Conservation (phyloP, 64 coral and sea anemone species). For the Trachythela sp. region DNA sequence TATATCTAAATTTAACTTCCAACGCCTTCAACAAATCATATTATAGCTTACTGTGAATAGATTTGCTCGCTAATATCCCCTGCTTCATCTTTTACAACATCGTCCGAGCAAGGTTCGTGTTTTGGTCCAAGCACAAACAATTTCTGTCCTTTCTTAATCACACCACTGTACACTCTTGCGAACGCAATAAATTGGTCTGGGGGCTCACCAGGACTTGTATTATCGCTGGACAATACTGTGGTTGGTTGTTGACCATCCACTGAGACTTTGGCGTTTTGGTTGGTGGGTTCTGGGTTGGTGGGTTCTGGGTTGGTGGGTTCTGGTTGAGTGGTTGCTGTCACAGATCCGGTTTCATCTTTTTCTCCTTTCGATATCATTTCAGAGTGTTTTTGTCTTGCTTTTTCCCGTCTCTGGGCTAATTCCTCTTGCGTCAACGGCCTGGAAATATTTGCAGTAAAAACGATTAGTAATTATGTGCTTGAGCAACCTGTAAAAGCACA, state of each 20-base stretch:
- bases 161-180: constrained; percentile 85
- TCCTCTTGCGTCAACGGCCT: constrained; percentile 96
- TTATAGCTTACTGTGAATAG: not conserved
- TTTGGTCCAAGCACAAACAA: constrained; percentile 85
- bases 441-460: not conserved
- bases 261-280: not conserved
- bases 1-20: no score
- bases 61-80: not conserved
- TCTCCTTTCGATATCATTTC: constrained; percentile 47
- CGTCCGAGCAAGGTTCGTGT: constrained; percentile 56
- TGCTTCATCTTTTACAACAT: not conserved
- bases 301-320: not conserved
- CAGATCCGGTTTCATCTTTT: not conserved
- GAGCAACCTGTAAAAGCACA: not conserved
- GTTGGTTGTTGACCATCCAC: not conserved
- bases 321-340: not conserved
- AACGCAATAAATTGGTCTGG: constrained; percentile 78
- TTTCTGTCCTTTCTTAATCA: constrained; percentile 64
- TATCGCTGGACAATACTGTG: not conserved
- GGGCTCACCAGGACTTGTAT: not conserved
- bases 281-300: not conserved
- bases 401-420: constrained; percentile 72
- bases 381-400: constrained; percentile 74
- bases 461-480: not conserved
- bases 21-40: no score